A percentile compares a stretch with the other conserved stretches of the same genome.
These are phyloP conservation scores for Dicentrarchus labrax DNA, from an alignment of 2,113 vertebrate genomes.

Conservation along the genomic window DNA sequence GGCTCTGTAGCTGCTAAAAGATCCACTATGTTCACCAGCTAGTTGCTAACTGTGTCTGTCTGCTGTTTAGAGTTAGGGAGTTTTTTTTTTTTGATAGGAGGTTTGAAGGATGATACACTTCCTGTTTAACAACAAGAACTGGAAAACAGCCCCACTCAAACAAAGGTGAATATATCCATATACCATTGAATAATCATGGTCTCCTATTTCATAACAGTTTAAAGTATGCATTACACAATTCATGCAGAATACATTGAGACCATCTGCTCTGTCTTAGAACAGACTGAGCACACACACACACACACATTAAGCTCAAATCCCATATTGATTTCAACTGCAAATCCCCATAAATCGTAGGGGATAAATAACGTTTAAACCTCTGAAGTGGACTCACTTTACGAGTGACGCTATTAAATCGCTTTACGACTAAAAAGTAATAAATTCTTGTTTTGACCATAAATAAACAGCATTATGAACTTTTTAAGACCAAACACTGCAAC, in stretches of 20 bases:
- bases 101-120: not conserved
- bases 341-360: not conserved
- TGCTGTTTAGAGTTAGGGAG: not conserved
- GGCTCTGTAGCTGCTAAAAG: too few species aligned
- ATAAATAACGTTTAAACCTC: not conserved
- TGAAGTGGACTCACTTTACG: not conserved
- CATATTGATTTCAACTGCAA: slow-evolving; percentile 12
- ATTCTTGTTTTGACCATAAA: not conserved
- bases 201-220: slow-evolving; percentile 36
- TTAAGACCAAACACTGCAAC: not conserved
- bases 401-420: too few species aligned
- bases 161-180: not conserved
- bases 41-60: too few species aligned
- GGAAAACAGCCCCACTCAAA: not conserved
- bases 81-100: too few species aligned
- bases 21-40: too few species aligned
- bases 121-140: not conserved
- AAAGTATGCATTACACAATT: slow-evolving; percentile 35
- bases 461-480: not conserved
- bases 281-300: not conserved
- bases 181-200: not conserved
- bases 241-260: slow-evolving; percentile 25
- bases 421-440: not conserved
- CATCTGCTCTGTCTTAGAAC: slow-evolving; percentile 26
- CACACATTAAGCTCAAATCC: slow-evolving; percentile 32